Evolutionary conservation across 1,140 invertebrate species (phyloP).

Genomic region (Scaptomyza pallida): DNA sequence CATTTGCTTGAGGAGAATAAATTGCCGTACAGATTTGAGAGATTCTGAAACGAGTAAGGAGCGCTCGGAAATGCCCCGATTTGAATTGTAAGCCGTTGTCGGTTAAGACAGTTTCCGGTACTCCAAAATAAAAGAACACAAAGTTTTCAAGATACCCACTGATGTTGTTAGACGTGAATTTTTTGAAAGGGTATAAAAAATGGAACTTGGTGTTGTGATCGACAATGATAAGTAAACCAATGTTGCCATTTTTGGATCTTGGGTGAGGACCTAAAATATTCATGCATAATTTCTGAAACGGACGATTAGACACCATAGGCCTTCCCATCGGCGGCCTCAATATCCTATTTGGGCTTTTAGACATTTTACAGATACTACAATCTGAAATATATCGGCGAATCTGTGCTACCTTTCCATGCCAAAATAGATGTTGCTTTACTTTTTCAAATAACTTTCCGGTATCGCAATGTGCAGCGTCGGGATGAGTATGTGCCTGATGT

Average conservation of each 20-base stretch:
- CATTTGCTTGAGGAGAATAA: too few species aligned
- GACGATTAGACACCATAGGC: too few species aligned
- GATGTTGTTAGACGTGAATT: too few species aligned
- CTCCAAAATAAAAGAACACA: background rate
- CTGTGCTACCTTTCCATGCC: background rate
- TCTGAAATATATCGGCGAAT: background rate
- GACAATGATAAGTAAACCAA: background rate
- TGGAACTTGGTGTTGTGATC: slow-evolving; percentile 2
- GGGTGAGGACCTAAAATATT: background rate
- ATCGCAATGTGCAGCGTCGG: background rate
- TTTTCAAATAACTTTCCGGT: background rate
- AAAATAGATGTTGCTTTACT: background rate
- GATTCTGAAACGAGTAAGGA: background rate
- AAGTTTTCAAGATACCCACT: too few species aligned
- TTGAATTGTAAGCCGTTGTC: slow-evolving; percentile 8
- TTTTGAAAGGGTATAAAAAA: background rate
- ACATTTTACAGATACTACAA: too few species aligned
- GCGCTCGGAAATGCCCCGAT: background rate
- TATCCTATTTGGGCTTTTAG: too few species aligned
- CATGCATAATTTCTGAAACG: too few species aligned
- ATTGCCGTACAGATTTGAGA: background rate
- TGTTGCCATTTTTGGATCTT: background rate
- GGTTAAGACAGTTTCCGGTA: too few species aligned
- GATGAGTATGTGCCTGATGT: too few species aligned
- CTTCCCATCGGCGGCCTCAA: too few species aligned